Conservation (phyloP, 2,113 vertebrate genomes). For the Meriones unguiculatus region DNA sequence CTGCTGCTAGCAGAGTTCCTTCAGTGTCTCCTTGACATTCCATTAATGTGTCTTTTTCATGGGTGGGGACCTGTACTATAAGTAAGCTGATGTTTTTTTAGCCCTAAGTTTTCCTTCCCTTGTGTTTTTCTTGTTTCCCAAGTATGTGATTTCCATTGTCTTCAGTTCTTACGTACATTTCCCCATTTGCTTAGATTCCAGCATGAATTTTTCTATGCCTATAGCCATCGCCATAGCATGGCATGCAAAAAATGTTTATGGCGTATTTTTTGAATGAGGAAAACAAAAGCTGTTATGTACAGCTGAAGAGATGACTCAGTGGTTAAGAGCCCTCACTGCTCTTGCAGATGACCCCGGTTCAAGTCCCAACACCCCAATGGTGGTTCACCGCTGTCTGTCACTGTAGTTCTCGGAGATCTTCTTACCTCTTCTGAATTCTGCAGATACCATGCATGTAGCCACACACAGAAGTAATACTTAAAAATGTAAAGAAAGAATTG, state of each 20-base stretch:
- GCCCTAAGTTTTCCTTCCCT: neutral
- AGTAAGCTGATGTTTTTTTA: neutral
- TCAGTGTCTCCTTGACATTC: neutral
- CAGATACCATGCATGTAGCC: neutral
- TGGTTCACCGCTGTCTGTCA: neutral
- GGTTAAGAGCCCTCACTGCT: neutral
- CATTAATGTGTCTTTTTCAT: neutral
- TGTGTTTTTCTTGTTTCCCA: conserved; percentile 1
- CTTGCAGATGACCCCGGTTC: neutral
- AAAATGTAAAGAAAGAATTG: neutral
- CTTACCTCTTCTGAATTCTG: neutral
- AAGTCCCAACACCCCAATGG: too few species aligned
- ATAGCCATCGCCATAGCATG: neutral
- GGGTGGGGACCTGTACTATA: neutral
- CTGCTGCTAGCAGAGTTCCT: neutral
- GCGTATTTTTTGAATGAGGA: neutral
- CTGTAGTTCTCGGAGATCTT: neutral
- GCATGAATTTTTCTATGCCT: neutral
- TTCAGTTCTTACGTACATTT: neutral
- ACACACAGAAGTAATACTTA: too few species aligned
- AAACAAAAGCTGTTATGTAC: neutral
- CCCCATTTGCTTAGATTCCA: neutral
- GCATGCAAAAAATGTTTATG: neutral
- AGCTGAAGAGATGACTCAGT: neutral
- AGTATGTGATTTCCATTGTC: neutral